Base-by-base conservation (phyloP, 2,113 vertebrate genomes). In the rat (Rattus norvegicus) region DNA sequence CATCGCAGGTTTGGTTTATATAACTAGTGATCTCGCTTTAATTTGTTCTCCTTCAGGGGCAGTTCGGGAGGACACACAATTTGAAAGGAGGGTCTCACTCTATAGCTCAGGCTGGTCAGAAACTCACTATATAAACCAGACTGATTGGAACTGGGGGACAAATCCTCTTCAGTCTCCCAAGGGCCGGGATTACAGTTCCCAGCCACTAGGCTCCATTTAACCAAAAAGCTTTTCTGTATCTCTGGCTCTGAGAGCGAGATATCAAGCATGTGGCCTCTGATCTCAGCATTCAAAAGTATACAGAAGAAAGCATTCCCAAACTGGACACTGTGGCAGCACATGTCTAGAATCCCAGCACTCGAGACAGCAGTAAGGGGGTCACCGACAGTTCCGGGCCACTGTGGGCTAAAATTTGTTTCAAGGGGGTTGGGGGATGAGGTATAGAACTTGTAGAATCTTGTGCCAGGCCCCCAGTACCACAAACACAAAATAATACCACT, bases 271-370 rank as follows among this genome's bases (percentile, higher is more conserved):
- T 43, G 7, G 59, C 33, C 33, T 59, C 30, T 39, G 95, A 63
- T 72, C 61, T 97, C 12, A 95, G 91, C 36, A 96, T 24, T 4
- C 49, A 88, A 97, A 91, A 89, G 20, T 59, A 90, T 72, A 92
- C n/a, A 73, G 85, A 26, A 73, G 6, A 84, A 30, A 73, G 36
- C 39, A 47, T 77, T 36, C 30, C 69, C 22, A 39, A 56, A 43
- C 52, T 88, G 86, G 22, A 56, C 52, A 59, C 10, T 36, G 30
- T 73, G 54, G 14, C 20, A 73, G 14, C 20, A 73, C 36, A 56
- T 12, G 49, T 13, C 69, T 30, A 7, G 52, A 72, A 56, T 54
- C 33, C 36, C 52, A 28, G 36, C 52, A 28, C 22, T 39, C n/a
- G 47, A 56, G 49, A n/a, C 36, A 88, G 65, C 4, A 39, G 36